Base-by-base conservation (phyloP, 2,113 vertebrate genomes). In the Spheniscus mendiculus region DNA sequence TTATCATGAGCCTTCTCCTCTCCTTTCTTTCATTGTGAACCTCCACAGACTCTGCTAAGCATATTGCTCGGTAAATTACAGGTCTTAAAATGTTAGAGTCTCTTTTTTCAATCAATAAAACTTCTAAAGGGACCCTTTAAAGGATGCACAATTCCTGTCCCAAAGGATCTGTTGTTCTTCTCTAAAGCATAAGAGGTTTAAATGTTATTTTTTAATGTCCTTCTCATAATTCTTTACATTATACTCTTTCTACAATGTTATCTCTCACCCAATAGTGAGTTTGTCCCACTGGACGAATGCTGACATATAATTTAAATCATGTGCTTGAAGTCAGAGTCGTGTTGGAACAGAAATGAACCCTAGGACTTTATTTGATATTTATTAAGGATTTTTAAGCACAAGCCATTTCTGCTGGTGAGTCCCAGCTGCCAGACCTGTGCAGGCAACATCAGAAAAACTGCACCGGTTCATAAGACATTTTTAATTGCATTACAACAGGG, bases 401-500 rank as follows among this genome's bases (percentile, higher is more conserved):
- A 76, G 38, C 15, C 2, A 14, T 74, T 74, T 21, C 59, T 69
- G 25, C 49, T 25, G 49, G 6, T 34, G 40, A 61, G 50, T n/a
- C 38, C 74, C 74, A 55, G 56, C 56, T 53, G 70, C 50, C 78
- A 72, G 52, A 44, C 12, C 50, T 32, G 14, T 6, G 23, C 44
- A 26, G 50, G n/a, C 30, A 66, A 16, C 45, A 30, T 26, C 81
- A 55, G 40, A 59, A 77, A 77, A 49, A 4, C 38, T 10, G 12
- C 14, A 17, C 27, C 25, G 18, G 17, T 15, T 80, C 20, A 0
- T 25, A 17, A 25, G 49, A 50, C 8, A 1, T n/a, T n/a, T 63
- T 40, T 17, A n/a, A 20, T 67, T 62, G n/a, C 29, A 4, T 50
- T 40, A n/a, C 20, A 27, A 10, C 9, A 25, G 0, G 2, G 3